phyloP scores from a whole-genome alignment of 1,140 invertebrate species.

The Pantala flavescens region DNA sequence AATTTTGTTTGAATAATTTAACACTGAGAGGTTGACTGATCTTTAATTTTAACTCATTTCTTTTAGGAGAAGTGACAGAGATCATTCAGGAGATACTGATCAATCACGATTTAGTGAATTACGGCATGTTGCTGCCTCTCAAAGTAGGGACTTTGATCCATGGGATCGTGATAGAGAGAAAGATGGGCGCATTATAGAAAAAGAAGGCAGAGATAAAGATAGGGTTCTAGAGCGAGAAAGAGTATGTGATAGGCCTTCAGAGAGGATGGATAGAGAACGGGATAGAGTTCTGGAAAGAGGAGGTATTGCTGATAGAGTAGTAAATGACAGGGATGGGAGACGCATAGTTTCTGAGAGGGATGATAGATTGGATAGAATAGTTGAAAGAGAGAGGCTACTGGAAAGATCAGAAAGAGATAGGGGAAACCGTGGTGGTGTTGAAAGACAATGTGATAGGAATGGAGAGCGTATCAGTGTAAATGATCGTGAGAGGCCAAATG shows the following conservation, averaged over 20 bases:
- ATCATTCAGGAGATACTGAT: not conserved
- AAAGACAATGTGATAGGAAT: conserved; percentile 22
- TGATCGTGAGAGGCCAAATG: conserved; percentile 14
- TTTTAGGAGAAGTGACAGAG: not conserved
- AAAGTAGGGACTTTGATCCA: conserved; percentile 19
- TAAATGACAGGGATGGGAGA: no score
- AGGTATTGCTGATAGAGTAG: no score
- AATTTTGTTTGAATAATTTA: not conserved
- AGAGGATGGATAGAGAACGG: not conserved
- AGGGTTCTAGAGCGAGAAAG: not conserved
- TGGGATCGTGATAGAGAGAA: conserved; percentile 20
- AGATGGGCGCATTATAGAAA: conserved; percentile 15
- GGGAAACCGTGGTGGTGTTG: conserved; percentile 26
- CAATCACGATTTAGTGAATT: not conserved
- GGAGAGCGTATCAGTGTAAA: conserved; percentile 22
- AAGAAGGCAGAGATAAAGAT: conserved; percentile 15
- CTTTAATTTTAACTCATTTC: not conserved
- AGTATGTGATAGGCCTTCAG: not conserved
- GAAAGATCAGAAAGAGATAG: conserved; percentile 19
- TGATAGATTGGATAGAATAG: not conserved
- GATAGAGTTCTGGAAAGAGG: not conserved
- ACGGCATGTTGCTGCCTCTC: conserved; percentile 16
- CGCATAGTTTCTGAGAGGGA: not conserved
- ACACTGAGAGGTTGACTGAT: not conserved
- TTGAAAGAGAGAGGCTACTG: not conserved